These are phyloP conservation scores for Malurus leucopterus DNA, from an alignment of 2,797 vertebrate species.

Conservation along the genomic window DNA sequence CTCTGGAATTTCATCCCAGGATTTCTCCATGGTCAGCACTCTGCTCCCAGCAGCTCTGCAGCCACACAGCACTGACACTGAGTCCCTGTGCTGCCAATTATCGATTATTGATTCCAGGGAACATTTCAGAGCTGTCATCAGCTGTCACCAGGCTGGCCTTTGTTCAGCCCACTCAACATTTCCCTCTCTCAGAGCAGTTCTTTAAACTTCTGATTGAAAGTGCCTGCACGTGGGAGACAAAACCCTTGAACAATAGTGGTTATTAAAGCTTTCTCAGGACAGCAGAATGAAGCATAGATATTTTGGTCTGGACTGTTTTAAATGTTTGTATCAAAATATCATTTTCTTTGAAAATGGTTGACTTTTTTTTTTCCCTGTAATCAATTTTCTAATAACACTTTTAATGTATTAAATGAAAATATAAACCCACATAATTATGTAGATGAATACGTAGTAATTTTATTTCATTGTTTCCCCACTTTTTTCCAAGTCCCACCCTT, in stretches of 20 bases:
- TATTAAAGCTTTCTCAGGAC: neutral
- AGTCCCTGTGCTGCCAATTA: rapidly evolving
- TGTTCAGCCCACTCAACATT: neutral
- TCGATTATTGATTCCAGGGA: neutral
- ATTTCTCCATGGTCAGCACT: neutral
- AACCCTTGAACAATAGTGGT: neutral
- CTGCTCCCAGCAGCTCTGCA: neutral
- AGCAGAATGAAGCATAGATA: neutral
- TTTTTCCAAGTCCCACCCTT: neutral
- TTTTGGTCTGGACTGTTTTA: neutral
- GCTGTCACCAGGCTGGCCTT: neutral
- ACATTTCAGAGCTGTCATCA: neutral
- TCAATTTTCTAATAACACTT: neutral
- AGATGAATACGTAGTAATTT: neutral
- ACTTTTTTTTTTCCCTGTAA: neutral
- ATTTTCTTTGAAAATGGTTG: neutral
- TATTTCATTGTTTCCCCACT: neutral
- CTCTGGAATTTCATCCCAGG: neutral
- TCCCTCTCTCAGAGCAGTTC: neutral
- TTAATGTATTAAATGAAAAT: neutral
- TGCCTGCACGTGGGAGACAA: rapidly evolving
- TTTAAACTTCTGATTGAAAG: neutral
- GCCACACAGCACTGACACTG: rapidly evolving
- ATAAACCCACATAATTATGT: neutral
- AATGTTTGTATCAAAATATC: neutral